phyloP scores from a whole-genome alignment of 2,797 vertebrate species.

The Clarias pachynema region DNA sequence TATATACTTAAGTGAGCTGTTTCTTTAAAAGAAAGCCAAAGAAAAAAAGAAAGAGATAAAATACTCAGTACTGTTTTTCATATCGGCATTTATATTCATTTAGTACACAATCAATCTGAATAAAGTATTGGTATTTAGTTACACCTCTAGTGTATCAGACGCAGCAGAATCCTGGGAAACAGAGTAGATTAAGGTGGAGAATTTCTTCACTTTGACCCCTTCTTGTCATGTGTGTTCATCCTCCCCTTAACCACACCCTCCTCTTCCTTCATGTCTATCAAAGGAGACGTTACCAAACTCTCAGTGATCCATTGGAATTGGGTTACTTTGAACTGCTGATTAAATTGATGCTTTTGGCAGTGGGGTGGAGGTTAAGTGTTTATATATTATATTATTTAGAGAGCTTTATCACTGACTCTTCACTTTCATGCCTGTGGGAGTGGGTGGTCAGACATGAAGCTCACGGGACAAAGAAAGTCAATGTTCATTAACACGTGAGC shows the following conservation, averaged over 20 bases:
- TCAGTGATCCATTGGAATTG: not conserved
- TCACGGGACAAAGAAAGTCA: conserved; percentile 9
- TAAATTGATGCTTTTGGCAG: not conserved
- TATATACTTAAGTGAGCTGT: not conserved
- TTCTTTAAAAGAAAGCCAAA: not conserved
- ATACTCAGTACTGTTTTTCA: not conserved
- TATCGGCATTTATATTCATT: not conserved
- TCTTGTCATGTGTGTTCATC: not conserved
- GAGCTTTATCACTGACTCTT: not conserved
- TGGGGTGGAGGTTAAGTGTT: not conserved
- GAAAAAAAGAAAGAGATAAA: not conserved
- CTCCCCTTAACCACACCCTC: no score
- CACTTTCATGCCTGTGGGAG: not conserved
- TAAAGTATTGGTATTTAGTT: not conserved
- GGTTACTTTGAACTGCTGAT: not conserved
- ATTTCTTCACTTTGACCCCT: conserved; percentile 1
- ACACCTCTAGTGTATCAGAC: not conserved
- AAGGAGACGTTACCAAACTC: not conserved
- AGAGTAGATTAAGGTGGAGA: not conserved
- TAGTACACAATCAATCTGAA: not conserved
- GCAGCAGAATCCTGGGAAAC: not conserved
- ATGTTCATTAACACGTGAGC: not conserved
- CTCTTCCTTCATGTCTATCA: not conserved
- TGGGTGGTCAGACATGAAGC: not conserved
- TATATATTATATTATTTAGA: not conserved